Percentiles rank a stretch among this genome's conserved stretches.
phyloP scores from a whole-genome alignment of 2,113 vertebrate genomes.

The Motacilla tschutschensis region DNA sequence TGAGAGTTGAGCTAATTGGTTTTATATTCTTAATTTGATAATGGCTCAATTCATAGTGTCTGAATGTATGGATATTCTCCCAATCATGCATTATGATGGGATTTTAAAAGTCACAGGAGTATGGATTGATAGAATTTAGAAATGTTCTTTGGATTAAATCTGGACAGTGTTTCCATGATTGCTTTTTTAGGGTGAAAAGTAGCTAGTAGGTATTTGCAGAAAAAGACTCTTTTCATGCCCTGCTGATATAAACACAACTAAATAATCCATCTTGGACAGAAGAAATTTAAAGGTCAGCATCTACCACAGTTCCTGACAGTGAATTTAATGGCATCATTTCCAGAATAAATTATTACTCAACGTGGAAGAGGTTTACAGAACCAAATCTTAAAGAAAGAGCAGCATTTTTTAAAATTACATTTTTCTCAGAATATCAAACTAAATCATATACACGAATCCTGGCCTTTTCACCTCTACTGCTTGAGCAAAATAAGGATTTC shows the following conservation, averaged over 20 bases:
- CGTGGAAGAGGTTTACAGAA: background rate
- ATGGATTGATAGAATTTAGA: background rate
- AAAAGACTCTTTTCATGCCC: background rate
- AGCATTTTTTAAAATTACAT: background rate
- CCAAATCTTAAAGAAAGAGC: background rate
- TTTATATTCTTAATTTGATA: background rate
- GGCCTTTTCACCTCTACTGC: background rate
- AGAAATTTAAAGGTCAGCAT: conserved; percentile 3
- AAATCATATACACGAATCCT: background rate
- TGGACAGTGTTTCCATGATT: background rate
- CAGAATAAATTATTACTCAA: background rate
- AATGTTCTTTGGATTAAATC: background rate
- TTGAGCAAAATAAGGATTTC: background rate
- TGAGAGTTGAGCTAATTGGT: background rate
- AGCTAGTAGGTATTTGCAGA: background rate
- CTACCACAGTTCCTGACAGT: background rate
- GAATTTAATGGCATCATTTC: background rate
- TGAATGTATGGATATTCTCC: background rate
- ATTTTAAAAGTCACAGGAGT: background rate
- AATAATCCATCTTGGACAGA: background rate
- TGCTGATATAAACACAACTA: background rate
- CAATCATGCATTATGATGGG: background rate
- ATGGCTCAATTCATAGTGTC: background rate
- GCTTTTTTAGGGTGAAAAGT: background rate
- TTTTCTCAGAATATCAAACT: background rate